Evolutionary conservation across 2,797 vertebrate genomes (phyloP).

Genomic region (Chelidonichthys spinosus): DNA sequence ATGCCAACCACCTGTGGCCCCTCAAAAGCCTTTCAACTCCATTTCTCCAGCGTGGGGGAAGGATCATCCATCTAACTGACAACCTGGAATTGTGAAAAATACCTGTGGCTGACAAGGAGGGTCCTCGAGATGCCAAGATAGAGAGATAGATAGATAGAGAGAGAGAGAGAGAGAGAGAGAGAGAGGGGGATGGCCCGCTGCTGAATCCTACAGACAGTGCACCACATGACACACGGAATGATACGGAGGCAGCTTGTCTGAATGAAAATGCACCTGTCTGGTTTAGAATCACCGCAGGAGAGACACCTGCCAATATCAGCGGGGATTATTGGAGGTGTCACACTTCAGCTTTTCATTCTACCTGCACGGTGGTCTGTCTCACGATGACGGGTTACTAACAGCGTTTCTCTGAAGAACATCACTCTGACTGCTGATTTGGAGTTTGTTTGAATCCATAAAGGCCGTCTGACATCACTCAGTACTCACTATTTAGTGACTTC

Average conservation of each 20-base stretch:
- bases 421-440: neutral
- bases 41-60: conserved; percentile 49
- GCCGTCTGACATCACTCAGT: too few species aligned
- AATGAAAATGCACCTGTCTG: conserved; percentile 57
- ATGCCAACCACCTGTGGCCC: conserved; percentile 65
- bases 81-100: conserved; percentile 76
- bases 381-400: neutral
- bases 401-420: neutral
- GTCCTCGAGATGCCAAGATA: conserved; percentile 44
- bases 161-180: too few species aligned
- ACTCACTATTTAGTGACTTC: too few species aligned
- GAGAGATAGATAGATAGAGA: conserved; percentile 3
- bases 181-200: conserved; percentile 48
- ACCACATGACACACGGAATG: conserved; percentile 48
- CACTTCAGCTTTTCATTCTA: conserved; percentile 17
- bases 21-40: conserved; percentile 62
- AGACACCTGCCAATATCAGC: conserved; percentile 54
- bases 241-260: conserved; percentile 43
- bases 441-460: neutral
- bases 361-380: neutral
- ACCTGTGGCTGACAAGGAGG: conserved; percentile 55
- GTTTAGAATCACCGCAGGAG: conserved; percentile 19
- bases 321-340: conserved; percentile 34
- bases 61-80: conserved; percentile 76
- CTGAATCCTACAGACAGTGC: conserved; percentile 43